Evolutionary conservation across 2,888 invertebrate genomes (phyloP).

Genomic region (Elysia crispata): DNA sequence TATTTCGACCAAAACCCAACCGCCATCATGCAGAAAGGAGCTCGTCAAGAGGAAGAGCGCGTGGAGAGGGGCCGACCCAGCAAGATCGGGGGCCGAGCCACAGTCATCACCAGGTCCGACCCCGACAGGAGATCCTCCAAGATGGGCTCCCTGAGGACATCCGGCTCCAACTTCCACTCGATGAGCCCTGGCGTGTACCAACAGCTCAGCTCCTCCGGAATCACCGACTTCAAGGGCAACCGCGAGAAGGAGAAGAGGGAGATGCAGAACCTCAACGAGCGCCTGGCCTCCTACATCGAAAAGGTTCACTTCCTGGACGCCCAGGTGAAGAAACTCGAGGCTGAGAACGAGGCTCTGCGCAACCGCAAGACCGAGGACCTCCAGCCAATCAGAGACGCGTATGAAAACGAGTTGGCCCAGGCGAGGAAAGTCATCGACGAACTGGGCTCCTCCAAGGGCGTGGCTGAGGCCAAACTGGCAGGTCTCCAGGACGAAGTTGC

Average conservation of each 20-base stretch:
- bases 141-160: not conserved
- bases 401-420: slow-evolving; percentile 78
- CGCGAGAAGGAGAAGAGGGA: slow-evolving; percentile 79
- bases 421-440: slow-evolving; percentile 78
- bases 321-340: slow-evolving; percentile 72
- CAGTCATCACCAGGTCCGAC: slow-evolving; percentile 40
- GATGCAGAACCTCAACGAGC: slow-evolving; percentile 79
- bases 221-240: slow-evolving; percentile 76
- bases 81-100: slow-evolving; percentile 24
- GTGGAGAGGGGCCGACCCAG: slow-evolving; percentile 36
- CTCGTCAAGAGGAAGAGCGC: too few relatives aligned
- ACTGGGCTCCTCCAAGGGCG: slow-evolving; percentile 77
- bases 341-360: slow-evolving; percentile 70
- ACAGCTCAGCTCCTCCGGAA: slow-evolving; percentile 68
- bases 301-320: slow-evolving; percentile 77
- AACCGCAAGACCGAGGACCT: slow-evolving; percentile 68
- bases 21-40: slow-evolving; percentile 25
- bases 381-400: slow-evolving; percentile 76
- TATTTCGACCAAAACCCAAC: not conserved
- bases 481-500: slow-evolving; percentile 78
- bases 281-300: slow-evolving; percentile 79
- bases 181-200: slow-evolving; percentile 56
- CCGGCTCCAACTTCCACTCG: slow-evolving; percentile 16
- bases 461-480: slow-evolving; percentile 77
- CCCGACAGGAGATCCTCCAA: not conserved